These are phyloP conservation scores for Pseudomyrmex flavicornis DNA, from an alignment of 1,140 invertebrate genomes.

Conservation along the genomic window DNA sequence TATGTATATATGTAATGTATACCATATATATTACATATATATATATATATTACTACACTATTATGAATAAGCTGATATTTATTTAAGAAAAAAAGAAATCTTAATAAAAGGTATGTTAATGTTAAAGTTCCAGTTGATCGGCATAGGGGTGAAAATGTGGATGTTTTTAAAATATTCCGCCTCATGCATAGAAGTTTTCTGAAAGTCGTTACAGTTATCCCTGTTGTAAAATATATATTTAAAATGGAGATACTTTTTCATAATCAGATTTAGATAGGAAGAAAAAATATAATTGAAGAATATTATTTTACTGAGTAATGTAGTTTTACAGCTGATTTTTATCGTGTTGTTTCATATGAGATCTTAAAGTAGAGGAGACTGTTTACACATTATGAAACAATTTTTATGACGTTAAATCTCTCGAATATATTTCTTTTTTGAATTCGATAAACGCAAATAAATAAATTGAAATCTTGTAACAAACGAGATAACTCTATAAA, in stretches of 20 bases:
- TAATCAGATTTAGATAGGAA: slow-evolving; percentile 51
- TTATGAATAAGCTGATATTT: slow-evolving; percentile 79
- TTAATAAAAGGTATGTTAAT: slow-evolving; percentile 67
- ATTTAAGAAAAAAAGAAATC: slow-evolving; percentile 72
- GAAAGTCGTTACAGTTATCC: slow-evolving; percentile 59
- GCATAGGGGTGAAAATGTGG: slow-evolving; percentile 47
- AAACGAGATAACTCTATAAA: neutral
- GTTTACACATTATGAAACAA: slow-evolving; percentile 20
- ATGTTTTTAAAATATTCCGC: slow-evolving; percentile 66
- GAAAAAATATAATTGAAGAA: slow-evolving; percentile 29
- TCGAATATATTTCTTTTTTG: neutral
- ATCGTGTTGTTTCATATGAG: slow-evolving; percentile 56
- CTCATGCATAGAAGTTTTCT: slow-evolving; percentile 68
- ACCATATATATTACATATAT: too few relatives aligned
- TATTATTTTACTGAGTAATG: slow-evolving; percentile 45
- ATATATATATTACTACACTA: slow-evolving; percentile 74
- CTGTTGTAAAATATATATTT: slow-evolving; percentile 45
- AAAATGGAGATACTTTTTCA: slow-evolving; percentile 63
- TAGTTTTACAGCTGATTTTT: slow-evolving; percentile 31
- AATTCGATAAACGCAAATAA: neutral
- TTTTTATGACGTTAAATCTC: slow-evolving; percentile 1
- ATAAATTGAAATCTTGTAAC: neutral
- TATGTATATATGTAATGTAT: too few relatives aligned
- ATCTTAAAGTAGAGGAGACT: slow-evolving; percentile 53
- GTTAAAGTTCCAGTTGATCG: slow-evolving; percentile 77